Evolutionary conservation across 2,797 vertebrate genomes (phyloP).

Genomic region (Chromobotia macracanthus): DNA sequence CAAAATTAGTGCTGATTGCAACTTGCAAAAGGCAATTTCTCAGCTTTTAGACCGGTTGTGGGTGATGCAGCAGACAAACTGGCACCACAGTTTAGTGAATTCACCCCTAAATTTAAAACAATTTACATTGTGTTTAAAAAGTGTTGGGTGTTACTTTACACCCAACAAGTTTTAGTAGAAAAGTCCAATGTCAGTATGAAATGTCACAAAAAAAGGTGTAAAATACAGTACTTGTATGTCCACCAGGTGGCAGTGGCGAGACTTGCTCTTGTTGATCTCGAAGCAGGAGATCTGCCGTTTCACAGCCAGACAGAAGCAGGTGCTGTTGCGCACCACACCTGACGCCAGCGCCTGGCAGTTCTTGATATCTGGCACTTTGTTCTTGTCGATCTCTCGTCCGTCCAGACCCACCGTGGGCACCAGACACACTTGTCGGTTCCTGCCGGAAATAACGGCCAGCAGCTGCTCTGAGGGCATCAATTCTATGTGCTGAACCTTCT

Average conservation of each 20-base stretch:
- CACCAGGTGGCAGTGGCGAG: constrained; percentile 87
- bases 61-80: too few species aligned
- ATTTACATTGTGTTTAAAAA: too few species aligned
- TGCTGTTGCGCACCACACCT: constrained; percentile 83
- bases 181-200: too few species aligned
- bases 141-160: too few species aligned
- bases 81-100: too few species aligned
- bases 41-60: too few species aligned
- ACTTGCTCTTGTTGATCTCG: constrained; percentile 92
- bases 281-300: constrained; percentile 96
- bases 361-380: constrained; percentile 92
- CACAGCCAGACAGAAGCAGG: constrained; percentile 94
- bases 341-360: constrained; percentile 91
- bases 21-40: too few species aligned
- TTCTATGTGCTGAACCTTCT: constrained; percentile 96
- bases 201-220: constrained; percentile 58
- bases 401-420: constrained; percentile 89
- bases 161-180: too few species aligned
- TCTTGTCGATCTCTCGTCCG: constrained; percentile 92
- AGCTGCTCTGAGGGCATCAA: constrained; percentile 91
- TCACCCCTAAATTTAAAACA: too few species aligned
- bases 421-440: constrained; percentile 95
- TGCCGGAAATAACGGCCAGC: constrained; percentile 94
- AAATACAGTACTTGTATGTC: constrained; percentile 84
- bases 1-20: too few species aligned